phyloP scores from a whole-genome alignment of 1,140 invertebrate species.

The Rhagoletis pomonella region DNA sequence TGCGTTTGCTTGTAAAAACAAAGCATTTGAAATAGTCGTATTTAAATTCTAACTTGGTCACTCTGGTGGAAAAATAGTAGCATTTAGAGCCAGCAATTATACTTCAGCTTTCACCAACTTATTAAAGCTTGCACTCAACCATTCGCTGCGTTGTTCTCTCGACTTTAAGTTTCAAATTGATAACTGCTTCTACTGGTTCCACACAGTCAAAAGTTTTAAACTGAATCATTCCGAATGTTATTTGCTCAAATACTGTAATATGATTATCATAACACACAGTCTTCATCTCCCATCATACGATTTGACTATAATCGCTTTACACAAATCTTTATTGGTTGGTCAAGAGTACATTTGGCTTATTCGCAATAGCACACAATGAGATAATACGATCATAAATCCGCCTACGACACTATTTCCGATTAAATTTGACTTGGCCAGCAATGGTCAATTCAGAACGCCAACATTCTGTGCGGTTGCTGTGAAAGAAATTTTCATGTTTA shows the following conservation, averaged over 20 bases:
- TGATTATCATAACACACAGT: slow-evolving; percentile 40
- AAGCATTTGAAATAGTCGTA: too few species aligned
- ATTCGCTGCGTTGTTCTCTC: too few species aligned
- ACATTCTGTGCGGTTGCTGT: background rate
- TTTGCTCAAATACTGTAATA: slow-evolving; percentile 9
- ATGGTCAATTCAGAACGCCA: slow-evolving; percentile 3
- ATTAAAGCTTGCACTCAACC: too few species aligned
- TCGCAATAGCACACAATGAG: background rate
- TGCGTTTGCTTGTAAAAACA: too few species aligned
- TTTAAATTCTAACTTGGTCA: too few species aligned
- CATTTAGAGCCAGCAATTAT: too few species aligned
- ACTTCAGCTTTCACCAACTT: too few species aligned
- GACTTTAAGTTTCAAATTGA: too few species aligned
- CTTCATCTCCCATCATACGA: background rate
- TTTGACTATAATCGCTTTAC: slow-evolving; percentile 11
- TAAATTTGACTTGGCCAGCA: slow-evolving; percentile 22
- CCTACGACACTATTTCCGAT: slow-evolving; percentile 37
- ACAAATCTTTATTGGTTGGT: background rate
- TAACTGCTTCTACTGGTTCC: too few species aligned
- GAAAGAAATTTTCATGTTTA: background rate
- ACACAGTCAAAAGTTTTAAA: too few species aligned
- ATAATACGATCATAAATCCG: slow-evolving; percentile 38
- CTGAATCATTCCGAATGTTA: too few species aligned
- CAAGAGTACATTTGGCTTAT: background rate
- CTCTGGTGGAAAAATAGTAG: too few species aligned